Base-by-base conservation (phyloP, 2,888 invertebrate species). In the Thelaira solivaga region DNA sequence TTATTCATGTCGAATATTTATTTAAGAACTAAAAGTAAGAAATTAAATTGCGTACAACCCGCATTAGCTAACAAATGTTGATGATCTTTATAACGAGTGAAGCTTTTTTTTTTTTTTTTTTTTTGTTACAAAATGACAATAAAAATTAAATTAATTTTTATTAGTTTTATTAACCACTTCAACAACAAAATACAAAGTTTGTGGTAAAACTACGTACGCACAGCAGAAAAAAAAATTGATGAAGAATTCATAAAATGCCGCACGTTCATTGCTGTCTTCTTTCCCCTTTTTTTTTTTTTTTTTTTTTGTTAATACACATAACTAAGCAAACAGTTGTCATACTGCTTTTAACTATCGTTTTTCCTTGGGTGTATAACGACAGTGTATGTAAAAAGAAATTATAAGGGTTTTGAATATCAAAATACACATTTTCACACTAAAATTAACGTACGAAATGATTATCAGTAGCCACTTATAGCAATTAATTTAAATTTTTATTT, bases 41-140 rank as follows among this genome's bases (percentile, higher is more conserved):
- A 74, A 78, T 78, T 74, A 59, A 69, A 74, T 69, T 78, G 78
- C 78, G 74, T 78, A 74, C 59, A 36, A 61, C 78, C 78, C 78
- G 78, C 78, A 78, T 78, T 43, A n/a, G 62, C 13, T 59, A 47
- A 45, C 64, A 74, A 51, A 68, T 68, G 74, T 51, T 59, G 41
- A 24, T 57, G 57, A 36, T 59, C 20, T 20, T 47, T 39, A 13
- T 36, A 4, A n/a, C 4, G 36, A n/a, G 13, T 13, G n/a, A n/a
- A n/a, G n/a, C n/a, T n/a, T 13, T n/a, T 11, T 26, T 18, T 5
- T 51, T n/a, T 10, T 11, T 26, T n/a, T 59, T 7, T 11, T 34
- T 34, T 6, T 26, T 49, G 2, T 11, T 10, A 11, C 20, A 20
- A 59, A 57, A 49, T 61, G 74, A 75, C 67, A 75, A 75, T 68